Conservation (phyloP, 2,888 invertebrate genomes). For the Diaperis boleti region DNA sequence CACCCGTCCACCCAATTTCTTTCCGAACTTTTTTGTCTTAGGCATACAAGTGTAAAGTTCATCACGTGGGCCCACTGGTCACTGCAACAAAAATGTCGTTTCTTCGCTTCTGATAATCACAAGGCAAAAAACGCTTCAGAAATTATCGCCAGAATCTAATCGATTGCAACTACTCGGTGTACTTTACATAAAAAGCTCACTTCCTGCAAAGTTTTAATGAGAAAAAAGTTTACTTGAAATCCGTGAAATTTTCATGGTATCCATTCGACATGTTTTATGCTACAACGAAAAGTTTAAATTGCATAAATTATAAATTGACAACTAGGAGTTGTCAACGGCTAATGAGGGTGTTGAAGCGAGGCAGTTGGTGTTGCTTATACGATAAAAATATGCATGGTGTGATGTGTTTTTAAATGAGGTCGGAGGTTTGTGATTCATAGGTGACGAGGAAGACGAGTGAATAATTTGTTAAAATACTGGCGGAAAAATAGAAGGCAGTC, state of each 20-base stretch:
- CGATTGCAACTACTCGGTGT: conserved; percentile 4
- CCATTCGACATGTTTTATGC: conserved; percentile 37
- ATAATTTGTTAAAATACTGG: conserved; percentile 20
- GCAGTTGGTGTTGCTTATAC: conserved; percentile 15
- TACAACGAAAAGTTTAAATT: conserved; percentile 34
- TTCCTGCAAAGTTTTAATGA: conserved; percentile 36
- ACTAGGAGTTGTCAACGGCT: conserved; percentile 13
- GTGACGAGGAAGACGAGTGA: conserved; percentile 10
- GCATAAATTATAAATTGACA: conserved; percentile 41
- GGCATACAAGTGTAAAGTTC: background rate
- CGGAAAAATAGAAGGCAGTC: conserved; percentile 2
- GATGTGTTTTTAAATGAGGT: conserved; percentile 30
- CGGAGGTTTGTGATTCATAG: conserved; percentile 19
- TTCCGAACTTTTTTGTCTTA: too few species aligned
- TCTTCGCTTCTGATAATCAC: background rate
- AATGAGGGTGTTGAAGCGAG: conserved; percentile 12
- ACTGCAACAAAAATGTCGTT: background rate
- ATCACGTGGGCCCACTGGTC: too few species aligned
- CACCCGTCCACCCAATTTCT: too few species aligned
- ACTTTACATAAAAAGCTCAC: conserved; percentile 21
- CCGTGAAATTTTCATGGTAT: conserved; percentile 33
- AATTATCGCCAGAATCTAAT: conserved; percentile 9
- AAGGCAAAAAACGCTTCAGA: background rate
- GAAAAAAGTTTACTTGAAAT: conserved; percentile 31
- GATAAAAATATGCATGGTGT: conserved; percentile 32